Evolutionary conservation across 2,113 vertebrate species (phyloP).

Genomic region (Centropus bengalensis): DNA sequence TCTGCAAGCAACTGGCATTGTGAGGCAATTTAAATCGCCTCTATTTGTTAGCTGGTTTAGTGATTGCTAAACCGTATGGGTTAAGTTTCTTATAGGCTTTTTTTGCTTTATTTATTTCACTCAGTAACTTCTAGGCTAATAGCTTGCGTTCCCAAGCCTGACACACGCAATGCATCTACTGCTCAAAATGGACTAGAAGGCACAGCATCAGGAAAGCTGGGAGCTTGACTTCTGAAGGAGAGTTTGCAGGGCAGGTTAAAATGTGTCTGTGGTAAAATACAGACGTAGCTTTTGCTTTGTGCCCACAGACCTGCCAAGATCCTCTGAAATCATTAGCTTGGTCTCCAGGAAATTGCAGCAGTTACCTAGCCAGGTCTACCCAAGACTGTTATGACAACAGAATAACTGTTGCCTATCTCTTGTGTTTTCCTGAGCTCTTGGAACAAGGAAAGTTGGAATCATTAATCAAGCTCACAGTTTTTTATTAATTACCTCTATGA

Average conservation of each 20-base stretch:
- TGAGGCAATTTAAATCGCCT: neutral
- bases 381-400: neutral
- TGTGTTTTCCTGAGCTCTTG: neutral
- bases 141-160: neutral
- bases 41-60: slow-evolving; percentile 24
- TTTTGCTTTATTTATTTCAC: neutral
- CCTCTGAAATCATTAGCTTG: slow-evolving; percentile 7
- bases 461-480: neutral
- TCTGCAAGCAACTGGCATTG: slow-evolving; percentile 22
- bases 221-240: slow-evolving; percentile 6
- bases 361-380: neutral
- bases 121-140: slow-evolving; percentile 2
- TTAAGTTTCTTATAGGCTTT: slow-evolving; percentile 7
- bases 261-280: neutral
- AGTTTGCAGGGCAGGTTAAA: slow-evolving; percentile 7
- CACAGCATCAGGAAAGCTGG: neutral
- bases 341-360: slow-evolving; percentile 8
- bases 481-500: neutral
- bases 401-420: neutral
- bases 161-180: neutral
- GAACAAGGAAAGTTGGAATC: neutral
- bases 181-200: slow-evolving; percentile 12
- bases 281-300: neutral
- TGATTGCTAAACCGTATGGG: neutral
- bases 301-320: neutral